A percentile compares a stretch with the other conserved stretches of the same genome.
Conservation (phyloP, 2,888 invertebrate species). For the Oxystoma pomonae region DNA sequence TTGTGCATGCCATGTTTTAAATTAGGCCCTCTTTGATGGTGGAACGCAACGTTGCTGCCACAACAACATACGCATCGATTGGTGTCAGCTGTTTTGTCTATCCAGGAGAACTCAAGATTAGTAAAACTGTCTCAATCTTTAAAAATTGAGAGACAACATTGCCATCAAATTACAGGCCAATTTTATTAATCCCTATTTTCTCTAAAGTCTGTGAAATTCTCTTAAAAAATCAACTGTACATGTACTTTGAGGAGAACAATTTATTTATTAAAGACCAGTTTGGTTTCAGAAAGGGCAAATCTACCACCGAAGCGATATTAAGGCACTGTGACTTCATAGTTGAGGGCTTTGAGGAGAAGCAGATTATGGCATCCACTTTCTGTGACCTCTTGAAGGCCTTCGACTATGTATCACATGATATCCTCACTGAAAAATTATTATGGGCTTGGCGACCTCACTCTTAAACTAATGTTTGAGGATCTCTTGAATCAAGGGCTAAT, state of each 20-base stretch:
- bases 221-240: not conserved
- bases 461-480: not conserved
- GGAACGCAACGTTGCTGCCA: too few species aligned
- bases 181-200: not conserved
- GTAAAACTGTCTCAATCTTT: too few species aligned
- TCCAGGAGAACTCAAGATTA: too few species aligned
- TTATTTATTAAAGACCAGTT: not conserved
- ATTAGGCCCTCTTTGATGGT: too few species aligned
- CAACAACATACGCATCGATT: too few species aligned
- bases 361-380: not conserved
- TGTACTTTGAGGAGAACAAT: not conserved
- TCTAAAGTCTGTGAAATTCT: not conserved
- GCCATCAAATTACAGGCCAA: not conserved
- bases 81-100: too few species aligned
- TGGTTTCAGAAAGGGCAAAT: not conserved
- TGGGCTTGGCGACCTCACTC: not conserved
- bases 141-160: not conserved
- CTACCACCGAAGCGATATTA: not conserved
- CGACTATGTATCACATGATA: constrained; percentile 10
- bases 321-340: not conserved
- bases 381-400: constrained; percentile 10
- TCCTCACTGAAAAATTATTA: constrained; percentile 3
- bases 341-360: constrained; percentile 4
- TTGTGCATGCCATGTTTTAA: too few species aligned
- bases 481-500: not conserved